Evolutionary conservation across 2,113 vertebrate genomes (phyloP).

Genomic region (Takifugu flavidus): DNA sequence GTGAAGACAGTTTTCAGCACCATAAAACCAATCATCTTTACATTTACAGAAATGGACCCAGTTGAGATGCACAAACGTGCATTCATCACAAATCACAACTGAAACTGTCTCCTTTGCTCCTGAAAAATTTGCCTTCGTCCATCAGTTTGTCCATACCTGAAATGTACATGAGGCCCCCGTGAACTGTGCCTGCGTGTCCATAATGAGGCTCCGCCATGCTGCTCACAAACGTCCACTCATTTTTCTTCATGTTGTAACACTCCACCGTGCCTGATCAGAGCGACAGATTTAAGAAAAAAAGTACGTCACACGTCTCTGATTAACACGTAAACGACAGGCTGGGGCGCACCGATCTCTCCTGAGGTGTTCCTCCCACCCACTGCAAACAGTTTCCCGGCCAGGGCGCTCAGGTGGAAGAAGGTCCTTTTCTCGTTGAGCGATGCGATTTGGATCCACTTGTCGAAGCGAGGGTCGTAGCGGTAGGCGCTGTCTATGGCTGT

Average conservation of each 20-base stretch:
- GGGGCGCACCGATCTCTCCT: constrained; percentile 75
- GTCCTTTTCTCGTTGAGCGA: constrained; percentile 81
- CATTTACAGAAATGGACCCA: too few relatives aligned
- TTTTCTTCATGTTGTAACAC: constrained; percentile 76
- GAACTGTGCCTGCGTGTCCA: constrained; percentile 79
- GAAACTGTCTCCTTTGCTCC: background rate
- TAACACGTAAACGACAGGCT: too few relatives aligned
- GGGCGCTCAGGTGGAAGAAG: constrained; percentile 80
- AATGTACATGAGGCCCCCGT: constrained; percentile 77
- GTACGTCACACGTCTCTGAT: background rate
- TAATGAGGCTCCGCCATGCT: constrained; percentile 78
- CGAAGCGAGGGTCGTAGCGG: constrained; percentile 79
- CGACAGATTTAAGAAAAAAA: background rate
- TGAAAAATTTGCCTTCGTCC: background rate
- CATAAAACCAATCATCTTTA: too few relatives aligned
- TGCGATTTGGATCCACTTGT: constrained; percentile 78
- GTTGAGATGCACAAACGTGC: too few relatives aligned
- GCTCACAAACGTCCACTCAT: constrained; percentile 77
- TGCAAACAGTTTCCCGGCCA: constrained; percentile 76
- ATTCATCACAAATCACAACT: too few relatives aligned
- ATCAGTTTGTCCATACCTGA: constrained; percentile 62
- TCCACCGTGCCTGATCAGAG: constrained; percentile 71
- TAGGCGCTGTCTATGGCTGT: constrained; percentile 80
- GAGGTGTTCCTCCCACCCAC: constrained; percentile 76
- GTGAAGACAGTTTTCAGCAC: too few relatives aligned